phyloP scores from a whole-genome alignment of 2,888 invertebrate genomes.

The Euzetes globulus region DNA sequence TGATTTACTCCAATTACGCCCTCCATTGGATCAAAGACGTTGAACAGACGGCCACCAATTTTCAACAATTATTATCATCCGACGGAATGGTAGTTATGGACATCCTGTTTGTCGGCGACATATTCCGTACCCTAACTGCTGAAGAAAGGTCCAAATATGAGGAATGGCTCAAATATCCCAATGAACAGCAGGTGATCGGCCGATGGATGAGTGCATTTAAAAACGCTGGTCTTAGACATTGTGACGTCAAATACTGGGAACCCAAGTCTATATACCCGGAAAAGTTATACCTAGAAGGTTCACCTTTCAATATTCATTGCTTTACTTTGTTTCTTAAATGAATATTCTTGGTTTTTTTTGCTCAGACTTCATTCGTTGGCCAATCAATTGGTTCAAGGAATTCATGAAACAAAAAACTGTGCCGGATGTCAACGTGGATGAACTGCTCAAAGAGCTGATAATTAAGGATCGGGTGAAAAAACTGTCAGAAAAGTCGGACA shows the following conservation, averaged over 20 bases:
- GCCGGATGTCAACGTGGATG: constrained; percentile 16
- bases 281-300: constrained; percentile 5
- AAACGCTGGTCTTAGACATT: neutral
- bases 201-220: neutral
- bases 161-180: neutral
- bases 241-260: constrained; percentile 17
- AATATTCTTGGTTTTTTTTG: neutral
- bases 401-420: neutral
- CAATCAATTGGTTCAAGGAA: constrained; percentile 28
- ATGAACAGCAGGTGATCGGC: constrained; percentile 2
- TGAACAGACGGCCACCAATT: constrained; percentile 10
- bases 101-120: constrained; percentile 31
- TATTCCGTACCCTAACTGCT: neutral
- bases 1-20: constrained; percentile 34
- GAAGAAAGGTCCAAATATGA: constrained; percentile 1
- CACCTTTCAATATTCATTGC: neutral
- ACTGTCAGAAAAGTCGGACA: neutral
- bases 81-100: constrained; percentile 18
- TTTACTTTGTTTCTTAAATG: neutral
- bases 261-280: neutral
- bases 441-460: constrained; percentile 21
- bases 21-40: constrained; percentile 26
- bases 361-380: constrained; percentile 24
- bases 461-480: neutral
- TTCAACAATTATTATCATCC: constrained; percentile 6